Percentiles rank a stretch among this genome's conserved stretches.
These are phyloP conservation scores for Eulemur albifrons DNA, from an alignment of 2,797 vertebrate species.

Conservation along the genomic window DNA sequence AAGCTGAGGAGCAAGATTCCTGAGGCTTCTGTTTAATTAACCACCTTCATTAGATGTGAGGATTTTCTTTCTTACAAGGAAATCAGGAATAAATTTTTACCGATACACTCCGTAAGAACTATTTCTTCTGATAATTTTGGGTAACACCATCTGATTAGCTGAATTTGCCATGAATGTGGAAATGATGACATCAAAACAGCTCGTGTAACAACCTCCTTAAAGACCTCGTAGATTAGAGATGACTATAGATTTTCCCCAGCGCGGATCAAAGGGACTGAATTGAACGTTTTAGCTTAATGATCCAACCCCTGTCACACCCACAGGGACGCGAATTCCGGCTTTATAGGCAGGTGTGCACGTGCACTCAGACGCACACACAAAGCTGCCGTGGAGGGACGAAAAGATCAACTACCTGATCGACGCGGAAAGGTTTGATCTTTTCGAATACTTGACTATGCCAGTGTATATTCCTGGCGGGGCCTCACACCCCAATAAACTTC, in stretches of 20 bases:
- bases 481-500: background rate
- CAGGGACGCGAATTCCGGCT: slow-evolving; percentile 57
- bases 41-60: background rate
- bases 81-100: slow-evolving; percentile 39
- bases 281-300: slow-evolving; percentile 79
- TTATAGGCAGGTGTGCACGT: slow-evolving; percentile 53
- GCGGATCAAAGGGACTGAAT: slow-evolving; percentile 73
- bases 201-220: slow-evolving; percentile 70
- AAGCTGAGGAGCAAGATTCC: background rate
- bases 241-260: slow-evolving; percentile 77
- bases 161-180: slow-evolving; percentile 55
- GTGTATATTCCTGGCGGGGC: background rate
- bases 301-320: slow-evolving; percentile 74
- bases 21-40: background rate
- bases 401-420: background rate
- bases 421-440: slow-evolving; percentile 27
- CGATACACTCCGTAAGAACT: background rate
- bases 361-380: background rate
- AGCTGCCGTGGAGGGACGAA: background rate
- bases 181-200: slow-evolving; percentile 75
- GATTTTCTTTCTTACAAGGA: slow-evolving; percentile 37
- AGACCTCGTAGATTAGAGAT: slow-evolving; percentile 75
- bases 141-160: slow-evolving; percentile 38
- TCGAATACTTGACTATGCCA: background rate
- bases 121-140: slow-evolving; percentile 37